phyloP scores from a whole-genome alignment of 2,797 vertebrate genomes.

The Thaleichthys pacificus region DNA sequence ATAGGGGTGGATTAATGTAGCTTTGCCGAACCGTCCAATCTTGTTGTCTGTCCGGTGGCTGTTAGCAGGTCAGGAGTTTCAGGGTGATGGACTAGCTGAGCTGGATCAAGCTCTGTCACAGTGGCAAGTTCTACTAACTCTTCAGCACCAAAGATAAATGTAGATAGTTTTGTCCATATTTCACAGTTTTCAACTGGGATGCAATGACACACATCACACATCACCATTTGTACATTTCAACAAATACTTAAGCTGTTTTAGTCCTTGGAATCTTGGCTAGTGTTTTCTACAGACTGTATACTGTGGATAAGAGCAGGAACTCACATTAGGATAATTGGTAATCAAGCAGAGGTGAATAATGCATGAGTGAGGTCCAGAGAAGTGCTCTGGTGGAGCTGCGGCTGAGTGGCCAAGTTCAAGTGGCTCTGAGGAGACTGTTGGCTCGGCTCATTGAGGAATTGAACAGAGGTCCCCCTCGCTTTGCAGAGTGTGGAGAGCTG shows the following conservation, averaged over 20 bases:
- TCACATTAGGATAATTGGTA: too few relatives aligned
- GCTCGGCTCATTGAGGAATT: conserved; percentile 44
- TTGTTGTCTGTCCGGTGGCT: not conserved
- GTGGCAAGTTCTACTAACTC: not conserved
- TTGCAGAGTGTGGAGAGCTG: conserved; percentile 9
- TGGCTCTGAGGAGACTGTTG: conserved; percentile 54
- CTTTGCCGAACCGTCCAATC: not conserved
- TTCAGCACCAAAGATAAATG: too few relatives aligned
- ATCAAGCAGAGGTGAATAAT: too few relatives aligned
- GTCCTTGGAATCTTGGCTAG: too few relatives aligned
- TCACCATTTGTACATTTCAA: not conserved
- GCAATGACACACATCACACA: too few relatives aligned
- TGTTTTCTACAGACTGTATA: too few relatives aligned
- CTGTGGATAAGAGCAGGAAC: too few relatives aligned
- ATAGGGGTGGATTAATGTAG: conserved; percentile 32
- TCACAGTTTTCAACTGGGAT: not conserved
- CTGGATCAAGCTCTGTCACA: not conserved
- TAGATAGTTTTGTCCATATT: not conserved
- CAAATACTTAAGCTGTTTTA: too few relatives aligned
- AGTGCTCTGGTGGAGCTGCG: too few relatives aligned
- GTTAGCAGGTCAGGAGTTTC: not conserved
- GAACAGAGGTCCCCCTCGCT: conserved; percentile 33
- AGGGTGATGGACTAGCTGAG: not conserved
- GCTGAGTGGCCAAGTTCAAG: conserved; percentile 28
- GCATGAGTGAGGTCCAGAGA: too few relatives aligned